These are phyloP conservation scores for Electrona antarctica DNA, from an alignment of 2,113 vertebrate genomes.

Conservation along the genomic window DNA sequence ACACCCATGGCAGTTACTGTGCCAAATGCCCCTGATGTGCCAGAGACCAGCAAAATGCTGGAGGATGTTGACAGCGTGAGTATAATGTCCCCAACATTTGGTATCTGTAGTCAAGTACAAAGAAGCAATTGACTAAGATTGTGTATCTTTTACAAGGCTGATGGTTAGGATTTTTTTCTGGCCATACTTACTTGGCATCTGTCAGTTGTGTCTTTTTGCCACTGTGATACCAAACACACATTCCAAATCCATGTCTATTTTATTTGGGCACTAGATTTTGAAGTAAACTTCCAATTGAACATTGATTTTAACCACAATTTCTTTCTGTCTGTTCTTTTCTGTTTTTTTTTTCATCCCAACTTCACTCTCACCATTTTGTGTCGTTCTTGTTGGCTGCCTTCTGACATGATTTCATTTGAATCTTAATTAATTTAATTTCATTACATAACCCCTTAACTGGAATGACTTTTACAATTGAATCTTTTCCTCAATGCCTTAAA, in stretches of 20 bases:
- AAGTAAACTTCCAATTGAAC: constrained; percentile 30
- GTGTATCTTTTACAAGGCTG: not conserved
- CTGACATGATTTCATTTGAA: constrained; percentile 41
- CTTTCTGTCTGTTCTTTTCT: constrained; percentile 65
- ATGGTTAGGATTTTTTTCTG: not conserved
- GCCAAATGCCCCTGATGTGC: constrained; percentile 91
- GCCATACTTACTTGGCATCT: not conserved
- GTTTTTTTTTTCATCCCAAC: constrained; percentile 68
- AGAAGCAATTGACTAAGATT: not conserved
- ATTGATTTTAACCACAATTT: constrained; percentile 67
- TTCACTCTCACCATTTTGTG: constrained; percentile 59
- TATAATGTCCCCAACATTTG: constrained; percentile 58
- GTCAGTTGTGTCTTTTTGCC: not conserved
- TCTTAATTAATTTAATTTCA: constrained; percentile 27
- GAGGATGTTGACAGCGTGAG: constrained; percentile 95
- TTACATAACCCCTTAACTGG: constrained; percentile 36
- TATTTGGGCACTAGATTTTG: constrained; percentile 52
- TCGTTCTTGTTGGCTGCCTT: constrained; percentile 50
- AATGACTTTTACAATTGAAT: constrained; percentile 44
- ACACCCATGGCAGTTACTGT: constrained; percentile 92
- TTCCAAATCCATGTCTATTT: constrained; percentile 54
- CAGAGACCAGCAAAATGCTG: constrained; percentile 92
- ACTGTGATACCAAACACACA: constrained; percentile 24
- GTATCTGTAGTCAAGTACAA: not conserved
- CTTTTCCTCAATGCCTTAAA: constrained; percentile 8